A percentile compares a stretch with the other conserved stretches of the same genome.
Evolutionary conservation across 2,113 vertebrate genomes (phyloP).

Genomic region (Oncorhynchus nerka): DNA sequence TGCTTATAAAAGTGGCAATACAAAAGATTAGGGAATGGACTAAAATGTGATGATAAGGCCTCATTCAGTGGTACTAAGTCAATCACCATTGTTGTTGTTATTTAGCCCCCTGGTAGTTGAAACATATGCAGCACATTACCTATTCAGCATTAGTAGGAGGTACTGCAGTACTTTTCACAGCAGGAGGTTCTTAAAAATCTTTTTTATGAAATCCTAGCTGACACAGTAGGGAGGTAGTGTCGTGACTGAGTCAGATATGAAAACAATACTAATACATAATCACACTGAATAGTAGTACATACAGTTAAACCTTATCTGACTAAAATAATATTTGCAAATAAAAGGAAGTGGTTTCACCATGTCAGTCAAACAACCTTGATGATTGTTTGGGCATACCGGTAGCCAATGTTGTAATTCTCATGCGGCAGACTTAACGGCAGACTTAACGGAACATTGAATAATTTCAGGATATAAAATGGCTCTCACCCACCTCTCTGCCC

Average conservation of each 20-base stretch:
- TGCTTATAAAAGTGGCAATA: neutral
- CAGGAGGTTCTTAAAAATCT: neutral
- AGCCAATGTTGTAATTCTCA: too few species aligned
- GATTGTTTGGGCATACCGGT: too few species aligned
- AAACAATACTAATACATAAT: neutral
- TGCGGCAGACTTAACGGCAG: too few species aligned
- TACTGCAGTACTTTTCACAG: neutral
- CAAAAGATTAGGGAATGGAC: neutral
- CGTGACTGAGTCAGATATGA: neutral
- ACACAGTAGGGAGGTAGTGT: neutral
- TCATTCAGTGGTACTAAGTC: neutral
- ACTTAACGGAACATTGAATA: too few species aligned
- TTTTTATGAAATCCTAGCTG: neutral
- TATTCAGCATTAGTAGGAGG: neutral
- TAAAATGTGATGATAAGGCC: neutral
- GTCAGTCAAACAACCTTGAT: too few species aligned
- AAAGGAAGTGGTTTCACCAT: too few species aligned
- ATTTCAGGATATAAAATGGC: too few species aligned
- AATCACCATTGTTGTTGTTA: neutral
- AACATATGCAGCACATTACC: neutral
- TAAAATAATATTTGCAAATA: neutral
- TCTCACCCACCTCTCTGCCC: too few species aligned
- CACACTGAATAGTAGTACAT: neutral
- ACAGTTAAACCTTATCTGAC: neutral
- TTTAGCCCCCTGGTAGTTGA: neutral